Base-by-base conservation (phyloP, 1,140 invertebrate genomes). In the Pristionchus pacificus region DNA sequence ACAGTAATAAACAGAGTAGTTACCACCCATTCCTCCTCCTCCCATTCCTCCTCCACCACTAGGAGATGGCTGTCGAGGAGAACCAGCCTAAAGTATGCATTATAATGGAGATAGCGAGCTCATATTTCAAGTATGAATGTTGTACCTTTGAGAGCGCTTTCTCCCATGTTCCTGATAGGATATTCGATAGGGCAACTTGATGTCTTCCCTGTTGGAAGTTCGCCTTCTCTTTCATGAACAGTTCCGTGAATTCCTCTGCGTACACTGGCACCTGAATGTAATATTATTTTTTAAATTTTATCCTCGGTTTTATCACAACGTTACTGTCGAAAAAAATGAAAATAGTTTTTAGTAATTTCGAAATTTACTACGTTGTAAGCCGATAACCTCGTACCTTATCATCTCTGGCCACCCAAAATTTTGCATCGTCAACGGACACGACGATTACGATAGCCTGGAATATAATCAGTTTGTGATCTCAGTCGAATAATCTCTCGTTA, bases 201-300 rank as follows among this genome's bases (percentile, higher is more conserved):
- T 80, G 81, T 25, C 78, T 63, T 28, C 68, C 63, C 31, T 70
- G 32, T 71, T 77, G 74, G 66, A 83, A 82, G 19, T 77, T 65
- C 28, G 32, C 33, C 69, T 78, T 79, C 80, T 81, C 75, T 27
- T 66, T 68, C 58, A 69, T 77, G 60, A 82, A 83, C 27, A 82
- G 68, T 31, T 79, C 71, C 15, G 77, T 77, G 64, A 82, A 82
- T 60, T 81, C 81, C 24, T 76, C 55, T 27, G 75, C 80, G 72
- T 83, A 83, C 29, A 82, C 81, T 1, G 80, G 80, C 31, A 83
- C 80, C n/a, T n/a, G n/a, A n/a, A n/a, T n/a, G n/a, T n/a, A n/a
- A n/a, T n/a, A n/a, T n/a, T n/a, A n/a, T n/a, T n/a, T n/a, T n/a
- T n/a, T n/a, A n/a, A n/a, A n/a, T n/a, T n/a, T n/a, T n/a, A n/a